Evolutionary conservation across 2,888 invertebrate genomes (phyloP), one percentile per base, ranked within the genome.

Genomic region (Plebejus argus): DNA sequence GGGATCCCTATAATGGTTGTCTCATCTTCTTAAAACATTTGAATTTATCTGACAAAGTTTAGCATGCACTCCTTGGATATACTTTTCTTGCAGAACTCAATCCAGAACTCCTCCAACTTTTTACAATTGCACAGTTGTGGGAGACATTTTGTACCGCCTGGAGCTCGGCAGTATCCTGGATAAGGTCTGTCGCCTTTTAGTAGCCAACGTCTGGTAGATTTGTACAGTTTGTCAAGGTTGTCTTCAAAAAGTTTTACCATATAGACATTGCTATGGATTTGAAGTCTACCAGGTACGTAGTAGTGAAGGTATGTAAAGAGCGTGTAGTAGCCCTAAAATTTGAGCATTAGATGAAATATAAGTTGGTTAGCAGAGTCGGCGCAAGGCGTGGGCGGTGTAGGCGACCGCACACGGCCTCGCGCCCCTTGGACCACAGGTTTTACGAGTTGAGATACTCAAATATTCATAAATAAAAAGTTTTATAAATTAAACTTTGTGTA

Each of bases 161-260:
- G 93, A 0, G 88, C 85, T 39, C 92, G 84, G 76, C 93, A 93
- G 80, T 92, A 93, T 0, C 93, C 93, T 1, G 93, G 93, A 77
- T 85, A 93, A 0, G 93, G 93, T 0, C 86, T 82, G 83, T 92
- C 92, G 2, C 85, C 84, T 18, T 77, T 81, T 53, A 85, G 88
- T 4, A 92, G 79, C 90, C 90, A 92, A 81, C 90, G 82, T 77
- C 93, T 86, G 3, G 85, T 83, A 53, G 79, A 76, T 76, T 79
- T 78, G 7, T 82, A 61, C 1, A 61, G 3, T 10, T n/a, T 10
- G n/a, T 74, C 39, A 39, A 45, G 66, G 61, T 28, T 61, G 76
- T n/a, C 23, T 18, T 56, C 35, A 56, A 18, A 76, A 18, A 76
- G 58, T 8, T 45, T 66, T 23, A 39, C 66, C 28, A 66, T 28